These are phyloP conservation scores for Enteromius argenteus DNA, from an alignment of 2,797 vertebrate species.

Conservation along the genomic window DNA sequence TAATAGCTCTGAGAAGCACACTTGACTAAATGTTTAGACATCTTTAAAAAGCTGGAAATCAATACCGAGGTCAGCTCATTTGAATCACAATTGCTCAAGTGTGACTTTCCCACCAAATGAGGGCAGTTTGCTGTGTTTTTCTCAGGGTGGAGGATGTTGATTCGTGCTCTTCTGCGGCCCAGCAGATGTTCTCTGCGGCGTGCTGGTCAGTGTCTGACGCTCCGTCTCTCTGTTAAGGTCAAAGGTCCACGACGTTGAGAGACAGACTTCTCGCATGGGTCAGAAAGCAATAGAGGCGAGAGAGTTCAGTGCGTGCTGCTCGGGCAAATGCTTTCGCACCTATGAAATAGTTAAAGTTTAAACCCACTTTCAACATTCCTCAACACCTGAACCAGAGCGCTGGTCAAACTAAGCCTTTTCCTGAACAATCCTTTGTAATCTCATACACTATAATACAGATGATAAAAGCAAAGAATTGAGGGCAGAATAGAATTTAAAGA, in stretches of 20 bases:
- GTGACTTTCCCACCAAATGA: constrained; percentile 76
- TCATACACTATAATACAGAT: background rate
- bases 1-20: constrained; percentile 4
- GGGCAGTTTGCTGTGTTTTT: constrained; percentile 67
- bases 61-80: constrained; percentile 63
- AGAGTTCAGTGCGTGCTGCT: constrained; percentile 69
- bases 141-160: constrained; percentile 70
- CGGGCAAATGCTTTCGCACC: constrained; percentile 61
- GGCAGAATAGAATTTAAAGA: background rate
- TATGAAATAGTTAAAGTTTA: constrained; percentile 77
- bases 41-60: constrained; percentile 31
- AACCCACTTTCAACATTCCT: constrained; percentile 74
- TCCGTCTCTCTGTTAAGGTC: constrained; percentile 75
- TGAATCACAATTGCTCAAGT: constrained; percentile 74
- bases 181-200: constrained; percentile 79
- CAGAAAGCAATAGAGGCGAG: constrained; percentile 76
- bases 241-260: constrained; percentile 77
- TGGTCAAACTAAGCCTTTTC: background rate
- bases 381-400: constrained; percentile 61
- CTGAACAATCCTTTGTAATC: background rate
- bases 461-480: background rate
- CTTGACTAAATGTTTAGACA: constrained; percentile 38
- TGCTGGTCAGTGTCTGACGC: constrained; percentile 79
- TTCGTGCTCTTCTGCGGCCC: constrained; percentile 67
- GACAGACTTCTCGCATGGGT: constrained; percentile 70